Percentiles rank a stretch among this genome's conserved stretches.
Conservation (phyloP, 2,797 vertebrate genomes). For the Streptopelia turtur region DNA sequence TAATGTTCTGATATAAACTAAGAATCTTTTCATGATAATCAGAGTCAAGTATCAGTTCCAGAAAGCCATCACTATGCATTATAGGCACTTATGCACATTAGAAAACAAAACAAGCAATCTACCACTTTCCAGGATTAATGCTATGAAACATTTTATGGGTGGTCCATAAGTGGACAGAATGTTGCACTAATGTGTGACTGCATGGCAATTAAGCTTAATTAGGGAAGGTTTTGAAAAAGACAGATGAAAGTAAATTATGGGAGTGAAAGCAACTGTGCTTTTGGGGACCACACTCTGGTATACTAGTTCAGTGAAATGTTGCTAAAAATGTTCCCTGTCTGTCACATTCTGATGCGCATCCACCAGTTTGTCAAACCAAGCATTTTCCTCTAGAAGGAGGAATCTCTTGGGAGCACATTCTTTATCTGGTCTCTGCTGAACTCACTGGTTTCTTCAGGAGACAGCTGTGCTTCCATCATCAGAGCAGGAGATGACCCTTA, state of each 20-base stretch:
- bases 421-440: neutral
- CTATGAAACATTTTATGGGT: constrained; percentile 34
- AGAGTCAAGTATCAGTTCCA: constrained; percentile 38
- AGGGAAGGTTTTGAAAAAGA: constrained; percentile 43
- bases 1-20: constrained; percentile 36
- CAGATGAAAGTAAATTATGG: constrained; percentile 39
- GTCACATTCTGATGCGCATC: neutral
- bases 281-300: neutral
- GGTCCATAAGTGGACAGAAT: constrained; percentile 37
- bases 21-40: constrained; percentile 1
- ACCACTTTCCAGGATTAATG: constrained; percentile 19
- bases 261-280: constrained; percentile 28
- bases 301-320: neutral
- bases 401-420: neutral
- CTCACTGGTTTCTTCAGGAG: neutral
- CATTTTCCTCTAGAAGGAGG: neutral
- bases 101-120: constrained; percentile 45
- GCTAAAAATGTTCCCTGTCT: neutral
- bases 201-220: constrained; percentile 52
- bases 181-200: constrained; percentile 45
- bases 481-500: neutral
- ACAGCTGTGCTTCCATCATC: neutral
- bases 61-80: constrained; percentile 31
- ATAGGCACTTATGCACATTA: constrained; percentile 8
- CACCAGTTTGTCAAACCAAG: neutral